A percentile compares a stretch with the other conserved stretches of the same genome.
phyloP scores from a whole-genome alignment of 2,113 vertebrate species.

The Xenus cinereus region DNA sequence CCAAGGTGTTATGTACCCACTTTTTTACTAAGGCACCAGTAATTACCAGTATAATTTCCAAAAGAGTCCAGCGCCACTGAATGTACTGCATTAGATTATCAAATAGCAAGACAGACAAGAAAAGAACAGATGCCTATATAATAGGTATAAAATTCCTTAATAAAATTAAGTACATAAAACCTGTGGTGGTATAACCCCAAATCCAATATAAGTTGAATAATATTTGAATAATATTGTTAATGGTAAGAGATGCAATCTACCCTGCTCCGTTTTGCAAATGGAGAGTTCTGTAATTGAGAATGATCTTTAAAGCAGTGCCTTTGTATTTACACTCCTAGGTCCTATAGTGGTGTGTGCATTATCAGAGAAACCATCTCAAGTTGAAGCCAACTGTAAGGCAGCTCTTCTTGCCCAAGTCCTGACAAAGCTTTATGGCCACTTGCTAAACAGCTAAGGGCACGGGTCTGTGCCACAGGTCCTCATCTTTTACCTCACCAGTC shows the following conservation, averaged over 20 bases:
- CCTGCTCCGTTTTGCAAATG: background rate
- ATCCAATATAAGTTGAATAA: conserved; percentile 4
- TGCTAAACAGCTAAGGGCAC: background rate
- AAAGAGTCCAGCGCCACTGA: conserved; percentile 28
- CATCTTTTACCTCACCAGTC: background rate
- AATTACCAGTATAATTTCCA: conserved; percentile 33
- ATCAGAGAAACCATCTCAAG: background rate
- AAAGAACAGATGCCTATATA: conserved; percentile 57
- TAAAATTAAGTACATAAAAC: conserved; percentile 64
- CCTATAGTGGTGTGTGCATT: background rate
- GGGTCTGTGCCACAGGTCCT: background rate
- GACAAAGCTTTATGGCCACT: background rate
- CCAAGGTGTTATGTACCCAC: conserved; percentile 42
- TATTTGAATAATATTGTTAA: background rate
- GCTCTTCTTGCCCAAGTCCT: background rate
- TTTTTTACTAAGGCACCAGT: conserved; percentile 72
- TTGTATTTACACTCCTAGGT: background rate
- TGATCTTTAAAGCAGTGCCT: background rate
- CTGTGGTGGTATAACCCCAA: conserved; percentile 46
- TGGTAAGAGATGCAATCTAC: background rate
- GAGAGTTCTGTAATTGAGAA: background rate
- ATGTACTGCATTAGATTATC: conserved; percentile 37
- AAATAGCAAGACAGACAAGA: conserved; percentile 55
- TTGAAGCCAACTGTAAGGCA: background rate
- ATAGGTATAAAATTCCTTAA: conserved; percentile 69